Evolutionary conservation across 2,888 invertebrate species (phyloP), one percentile per base, ranked within the genome.

Genomic region (Lithosia quadra): DNA sequence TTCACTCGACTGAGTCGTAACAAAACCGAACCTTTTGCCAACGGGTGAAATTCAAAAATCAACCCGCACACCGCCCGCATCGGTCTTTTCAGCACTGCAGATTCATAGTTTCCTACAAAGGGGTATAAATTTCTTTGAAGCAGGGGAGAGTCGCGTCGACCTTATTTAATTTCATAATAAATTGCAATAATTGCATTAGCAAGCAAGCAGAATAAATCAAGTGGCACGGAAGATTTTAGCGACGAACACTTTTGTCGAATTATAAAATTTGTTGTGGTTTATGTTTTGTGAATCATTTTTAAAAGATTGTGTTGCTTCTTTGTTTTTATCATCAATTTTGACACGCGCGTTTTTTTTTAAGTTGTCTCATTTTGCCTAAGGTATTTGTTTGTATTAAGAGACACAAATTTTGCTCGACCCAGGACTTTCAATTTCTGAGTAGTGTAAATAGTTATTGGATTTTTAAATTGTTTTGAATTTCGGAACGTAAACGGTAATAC

Each of bases 81-180:
- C 82, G 86, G 88, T 86, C 88, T 82, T 88, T 88, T 84, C 79
- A 83, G 80, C 79, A 75, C 86, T 79, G 76, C 76, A 76, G 75
- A 77, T 77, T 80, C 84, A 88, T 90, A 91, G 89, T 91, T 90
- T 86, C 81, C 85, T 86, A 79, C 88, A 87, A 91, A 89, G 87
- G 90, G 90, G 92, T 93, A 92, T 93, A 92, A 91, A 92, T 93
- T 91, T 89, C 80, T 86, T 83, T 76, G 84, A 73, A 76, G 75
- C 74, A 76, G 78, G 87, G 89, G 89, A 87, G 84, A 84, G 88
- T 85, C 86, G 89, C 87, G 89, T 88, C 90, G 89, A 88, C 90
- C 89, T 92, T 92, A 93, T 93, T 92, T 94, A 94, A 94, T 93
- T 93, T 94, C 89, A 91, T 91, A 91, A 92, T 94, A 94, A 94